Evolutionary conservation across 2,113 vertebrate species (phyloP).

Genomic region (Phalacrocorax pelagicus): DNA sequence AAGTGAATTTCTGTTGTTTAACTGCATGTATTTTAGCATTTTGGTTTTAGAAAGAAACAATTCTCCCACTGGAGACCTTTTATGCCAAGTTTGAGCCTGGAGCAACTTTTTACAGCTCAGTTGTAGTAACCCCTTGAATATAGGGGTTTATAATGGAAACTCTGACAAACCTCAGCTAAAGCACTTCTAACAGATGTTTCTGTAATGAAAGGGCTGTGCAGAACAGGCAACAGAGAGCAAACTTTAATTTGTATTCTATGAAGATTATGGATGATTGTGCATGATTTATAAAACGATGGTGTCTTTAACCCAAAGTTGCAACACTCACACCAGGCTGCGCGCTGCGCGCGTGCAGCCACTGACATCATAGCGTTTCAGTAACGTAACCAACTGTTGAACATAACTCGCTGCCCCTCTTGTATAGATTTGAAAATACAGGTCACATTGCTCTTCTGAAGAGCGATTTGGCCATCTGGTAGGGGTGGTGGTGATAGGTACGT

Average conservation of each 20-base stretch:
- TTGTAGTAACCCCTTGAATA: constrained; percentile 59
- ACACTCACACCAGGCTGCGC: not conserved
- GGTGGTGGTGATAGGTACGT: not conserved
- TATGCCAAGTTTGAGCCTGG: constrained; percentile 53
- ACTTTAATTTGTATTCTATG: constrained; percentile 9
- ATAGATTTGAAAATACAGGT: not conserved
- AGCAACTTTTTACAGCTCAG: constrained; percentile 53
- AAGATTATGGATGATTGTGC: not conserved
- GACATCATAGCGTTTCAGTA: rapidly evolving
- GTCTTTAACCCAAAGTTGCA: not conserved
- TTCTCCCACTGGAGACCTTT: constrained; percentile 41
- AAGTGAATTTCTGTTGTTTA: constrained; percentile 39
- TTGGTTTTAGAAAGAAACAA: not conserved
- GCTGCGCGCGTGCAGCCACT: not conserved
- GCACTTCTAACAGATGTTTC: constrained; percentile 53
- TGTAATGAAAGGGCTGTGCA: constrained; percentile 39
- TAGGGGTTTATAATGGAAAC: constrained; percentile 62
- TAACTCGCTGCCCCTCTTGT: not conserved
- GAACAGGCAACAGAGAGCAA: constrained; percentile 10
- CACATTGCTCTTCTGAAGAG: not conserved
- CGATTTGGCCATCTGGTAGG: not conserved
- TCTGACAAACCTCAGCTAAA: constrained; percentile 33
- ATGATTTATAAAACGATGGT: not conserved
- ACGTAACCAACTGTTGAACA: not conserved
- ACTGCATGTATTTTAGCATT: constrained; percentile 24